These are phyloP conservation scores for Cyclopterus lumpus DNA, from an alignment of 2,797 vertebrate species.

Conservation along the genomic window DNA sequence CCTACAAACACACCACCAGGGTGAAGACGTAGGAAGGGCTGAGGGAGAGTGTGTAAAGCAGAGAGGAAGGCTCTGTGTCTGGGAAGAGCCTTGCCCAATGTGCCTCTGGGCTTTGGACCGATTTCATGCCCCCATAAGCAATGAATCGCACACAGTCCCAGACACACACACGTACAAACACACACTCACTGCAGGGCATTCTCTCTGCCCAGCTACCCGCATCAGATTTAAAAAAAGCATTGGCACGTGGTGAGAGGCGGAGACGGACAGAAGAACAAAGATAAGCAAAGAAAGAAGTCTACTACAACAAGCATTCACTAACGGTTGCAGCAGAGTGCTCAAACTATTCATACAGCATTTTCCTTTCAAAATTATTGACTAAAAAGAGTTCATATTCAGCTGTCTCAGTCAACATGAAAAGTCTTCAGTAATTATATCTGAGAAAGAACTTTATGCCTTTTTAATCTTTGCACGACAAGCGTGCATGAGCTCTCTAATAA, in stretches of 20 bases:
- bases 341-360: slow-evolving; percentile 14
- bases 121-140: slow-evolving; percentile 88
- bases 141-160: slow-evolving; percentile 63
- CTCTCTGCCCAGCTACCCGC: slow-evolving; percentile 61
- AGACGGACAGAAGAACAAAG: slow-evolving; percentile 41
- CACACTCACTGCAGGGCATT: slow-evolving; percentile 42
- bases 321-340: slow-evolving; percentile 11
- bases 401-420: not conserved
- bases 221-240: slow-evolving; percentile 42
- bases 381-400: slow-evolving; percentile 11
- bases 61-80: slow-evolving; percentile 62
- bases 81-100: slow-evolving; percentile 58
- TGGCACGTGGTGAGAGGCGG: slow-evolving; percentile 48
- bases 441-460: slow-evolving; percentile 19
- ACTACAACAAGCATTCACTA: slow-evolving; percentile 11
- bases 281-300: slow-evolving; percentile 42
- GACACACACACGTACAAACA: slow-evolving; percentile 39
- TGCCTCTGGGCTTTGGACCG: slow-evolving; percentile 78
- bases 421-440: slow-evolving; percentile 7
- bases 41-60: slow-evolving; percentile 34
- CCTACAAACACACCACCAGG: slow-evolving; percentile 26
- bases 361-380: slow-evolving; percentile 9
- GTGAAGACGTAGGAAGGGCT: slow-evolving; percentile 31
- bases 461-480: not conserved
- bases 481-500: not conserved